Conservation (phyloP, 2,888 invertebrate species). For the Cephalotes varians region DNA sequence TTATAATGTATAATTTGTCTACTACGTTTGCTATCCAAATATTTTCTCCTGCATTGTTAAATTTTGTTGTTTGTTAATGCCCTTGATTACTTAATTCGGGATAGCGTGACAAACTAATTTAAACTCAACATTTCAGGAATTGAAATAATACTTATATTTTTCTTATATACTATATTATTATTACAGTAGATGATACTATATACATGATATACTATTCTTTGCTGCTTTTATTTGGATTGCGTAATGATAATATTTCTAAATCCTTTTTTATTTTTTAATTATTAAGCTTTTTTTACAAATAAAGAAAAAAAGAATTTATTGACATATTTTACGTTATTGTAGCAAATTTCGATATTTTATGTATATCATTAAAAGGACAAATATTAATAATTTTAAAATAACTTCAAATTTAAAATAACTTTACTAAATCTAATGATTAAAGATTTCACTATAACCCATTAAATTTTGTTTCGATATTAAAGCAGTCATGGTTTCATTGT, state of each 20-base stretch:
- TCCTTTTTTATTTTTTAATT: background rate
- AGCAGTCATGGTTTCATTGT: background rate
- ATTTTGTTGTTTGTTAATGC: background rate
- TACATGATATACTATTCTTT: background rate
- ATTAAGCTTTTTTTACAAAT: background rate
- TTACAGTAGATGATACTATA: background rate
- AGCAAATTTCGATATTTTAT: background rate
- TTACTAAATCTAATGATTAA: background rate
- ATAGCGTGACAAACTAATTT: slow-evolving; percentile 14
- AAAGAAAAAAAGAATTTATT: background rate
- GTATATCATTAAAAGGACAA: background rate
- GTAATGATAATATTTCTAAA: background rate
- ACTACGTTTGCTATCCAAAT: slow-evolving; percentile 7
- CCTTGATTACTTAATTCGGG: background rate
- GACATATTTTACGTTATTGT: background rate
- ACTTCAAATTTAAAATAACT: background rate
- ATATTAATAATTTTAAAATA: slow-evolving; percentile 5
- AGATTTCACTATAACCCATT: background rate
- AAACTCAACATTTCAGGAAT: background rate
- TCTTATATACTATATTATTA: background rate
- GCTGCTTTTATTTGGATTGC: background rate
- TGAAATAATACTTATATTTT: slow-evolving; percentile 26
- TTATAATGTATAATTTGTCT: slow-evolving; percentile 6
- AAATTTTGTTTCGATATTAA: background rate
- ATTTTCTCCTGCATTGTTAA: slow-evolving; percentile 21